Conservation (phyloP, 37 sponge, comb jelly and placozoan species). For the Aplysina aerophoba region DNA sequence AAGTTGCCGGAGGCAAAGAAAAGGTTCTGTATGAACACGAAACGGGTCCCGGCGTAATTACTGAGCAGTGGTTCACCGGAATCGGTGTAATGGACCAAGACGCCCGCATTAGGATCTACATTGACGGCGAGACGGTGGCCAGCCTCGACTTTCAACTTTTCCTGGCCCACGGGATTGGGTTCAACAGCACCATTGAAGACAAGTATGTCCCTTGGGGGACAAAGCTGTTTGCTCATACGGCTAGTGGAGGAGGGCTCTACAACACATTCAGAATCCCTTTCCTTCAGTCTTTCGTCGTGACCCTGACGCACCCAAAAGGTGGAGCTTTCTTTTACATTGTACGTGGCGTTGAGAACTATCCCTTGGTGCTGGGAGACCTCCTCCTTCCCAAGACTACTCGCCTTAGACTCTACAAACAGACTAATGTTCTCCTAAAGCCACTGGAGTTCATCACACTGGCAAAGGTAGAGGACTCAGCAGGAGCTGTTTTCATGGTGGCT, state of each 20-base stretch:
- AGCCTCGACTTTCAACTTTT: slow-evolving; percentile 71
- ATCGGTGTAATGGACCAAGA: slow-evolving; percentile 50
- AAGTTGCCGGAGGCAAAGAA: slow-evolving; percentile 46
- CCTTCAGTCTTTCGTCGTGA: slow-evolving; percentile 60
- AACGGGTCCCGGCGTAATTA: slow-evolving; percentile 77
- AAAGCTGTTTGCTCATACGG: slow-evolving; percentile 49
- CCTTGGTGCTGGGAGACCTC: slow-evolving; percentile 69
- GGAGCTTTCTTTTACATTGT: slow-evolving; percentile 68
- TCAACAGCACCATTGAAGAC: slow-evolving; percentile 3
- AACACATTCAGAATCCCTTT: slow-evolving; percentile 76
- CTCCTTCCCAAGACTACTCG: slow-evolving; percentile 58
- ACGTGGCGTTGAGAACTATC: slow-evolving; percentile 78
- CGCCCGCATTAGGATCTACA: slow-evolving; percentile 71
- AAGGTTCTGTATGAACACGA: slow-evolving; percentile 56
- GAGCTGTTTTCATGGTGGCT: slow-evolving; percentile 65
- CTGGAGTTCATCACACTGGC: slow-evolving; percentile 64
- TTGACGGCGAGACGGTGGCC: slow-evolving; percentile 66
- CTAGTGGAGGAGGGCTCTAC: slow-evolving; percentile 48
- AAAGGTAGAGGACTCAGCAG: slow-evolving; percentile 38
- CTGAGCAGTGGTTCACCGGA: slow-evolving; percentile 84
- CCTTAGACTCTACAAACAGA: slow-evolving; percentile 73
- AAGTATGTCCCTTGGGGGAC: slow-evolving; percentile 71
- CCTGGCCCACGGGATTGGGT: slow-evolving; percentile 77
- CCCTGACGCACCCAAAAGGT: slow-evolving; percentile 48
- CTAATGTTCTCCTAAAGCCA: slow-evolving; percentile 36